These are phyloP conservation scores for Dioctria rufipes DNA, from an alignment of 2,888 invertebrate genomes.

Conservation along the genomic window DNA sequence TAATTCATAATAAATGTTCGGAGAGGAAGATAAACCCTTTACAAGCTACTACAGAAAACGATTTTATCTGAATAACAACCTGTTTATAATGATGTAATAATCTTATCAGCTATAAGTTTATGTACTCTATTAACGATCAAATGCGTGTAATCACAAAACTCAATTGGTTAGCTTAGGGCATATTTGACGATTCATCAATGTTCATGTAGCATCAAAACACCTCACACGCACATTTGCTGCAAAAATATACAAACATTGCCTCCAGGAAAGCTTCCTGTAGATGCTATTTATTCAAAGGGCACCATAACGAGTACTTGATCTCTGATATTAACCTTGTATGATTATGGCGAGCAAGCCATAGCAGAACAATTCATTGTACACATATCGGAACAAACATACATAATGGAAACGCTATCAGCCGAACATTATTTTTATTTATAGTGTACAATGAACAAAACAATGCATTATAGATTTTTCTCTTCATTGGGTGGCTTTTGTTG, in stretches of 20 bases:
- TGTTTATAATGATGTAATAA: background rate
- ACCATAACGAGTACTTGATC: conserved; percentile 46
- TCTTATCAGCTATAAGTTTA: background rate
- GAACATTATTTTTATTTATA: conserved; percentile 52
- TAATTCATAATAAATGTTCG: too few species aligned
- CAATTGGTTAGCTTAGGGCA: background rate
- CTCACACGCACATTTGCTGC: conserved; percentile 1
- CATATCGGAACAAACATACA: conserved; percentile 52
- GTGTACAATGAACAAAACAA: conserved; percentile 46
- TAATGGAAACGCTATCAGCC: conserved; percentile 44
- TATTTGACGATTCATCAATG: conserved; percentile 32
- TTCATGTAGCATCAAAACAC: background rate
- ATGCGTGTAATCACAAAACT: background rate
- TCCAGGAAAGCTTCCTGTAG: conserved; percentile 32
- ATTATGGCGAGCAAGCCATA: conserved; percentile 47
- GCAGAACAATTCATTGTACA: conserved; percentile 44
- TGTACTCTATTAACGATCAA: background rate
- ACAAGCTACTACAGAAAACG: background rate
- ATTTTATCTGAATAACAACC: conserved; percentile 1
- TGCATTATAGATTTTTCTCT: conserved; percentile 53
- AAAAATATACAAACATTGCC: conserved; percentile 31
- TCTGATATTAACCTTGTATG: conserved; percentile 46
- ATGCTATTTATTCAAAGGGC: conserved; percentile 36
- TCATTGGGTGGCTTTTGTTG: conserved; percentile 29
- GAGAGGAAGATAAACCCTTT: too few species aligned